These are phyloP conservation scores for Pogonus chalceus DNA, from an alignment of 1,140 invertebrate genomes.

Conservation along the genomic window DNA sequence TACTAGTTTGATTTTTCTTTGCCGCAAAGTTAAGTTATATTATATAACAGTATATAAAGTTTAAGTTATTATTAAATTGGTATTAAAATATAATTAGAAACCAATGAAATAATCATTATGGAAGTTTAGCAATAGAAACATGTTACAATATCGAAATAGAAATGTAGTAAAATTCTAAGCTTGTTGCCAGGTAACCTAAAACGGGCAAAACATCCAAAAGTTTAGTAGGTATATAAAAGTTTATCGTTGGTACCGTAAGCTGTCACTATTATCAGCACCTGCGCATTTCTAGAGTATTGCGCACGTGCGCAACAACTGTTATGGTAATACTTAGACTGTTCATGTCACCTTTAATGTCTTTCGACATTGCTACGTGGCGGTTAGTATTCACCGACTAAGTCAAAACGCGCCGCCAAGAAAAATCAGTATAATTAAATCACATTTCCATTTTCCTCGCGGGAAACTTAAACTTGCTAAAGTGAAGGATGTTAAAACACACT, in stretches of 20 bases:
- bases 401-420: background rate
- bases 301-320: conserved; percentile 5
- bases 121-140: too few relatives aligned
- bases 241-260: conserved; percentile 3
- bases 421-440: conserved; percentile 1
- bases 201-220: conserved; percentile 1
- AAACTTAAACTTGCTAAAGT: background rate
- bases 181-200: too few relatives aligned
- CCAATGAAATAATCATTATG: too few relatives aligned
- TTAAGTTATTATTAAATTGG: too few relatives aligned
- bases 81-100: too few relatives aligned
- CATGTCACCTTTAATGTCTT: conserved; percentile 2
- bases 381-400: background rate
- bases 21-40: too few relatives aligned
- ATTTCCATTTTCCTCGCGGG: background rate
- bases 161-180: too few relatives aligned
- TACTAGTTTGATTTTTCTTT: too few relatives aligned
- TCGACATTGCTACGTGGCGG: background rate
- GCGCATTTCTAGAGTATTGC: background rate
- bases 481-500: too few relatives aligned
- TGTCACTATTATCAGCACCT: conserved; percentile 10
- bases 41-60: too few relatives aligned
- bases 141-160: too few relatives aligned
- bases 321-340: conserved; percentile 4
- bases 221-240: conserved; percentile 3